Evolutionary conservation across 1,140 invertebrate genomes (phyloP), one percentile per base, ranked within the genome.

Genomic region (Macrobrachium nipponense): DNA sequence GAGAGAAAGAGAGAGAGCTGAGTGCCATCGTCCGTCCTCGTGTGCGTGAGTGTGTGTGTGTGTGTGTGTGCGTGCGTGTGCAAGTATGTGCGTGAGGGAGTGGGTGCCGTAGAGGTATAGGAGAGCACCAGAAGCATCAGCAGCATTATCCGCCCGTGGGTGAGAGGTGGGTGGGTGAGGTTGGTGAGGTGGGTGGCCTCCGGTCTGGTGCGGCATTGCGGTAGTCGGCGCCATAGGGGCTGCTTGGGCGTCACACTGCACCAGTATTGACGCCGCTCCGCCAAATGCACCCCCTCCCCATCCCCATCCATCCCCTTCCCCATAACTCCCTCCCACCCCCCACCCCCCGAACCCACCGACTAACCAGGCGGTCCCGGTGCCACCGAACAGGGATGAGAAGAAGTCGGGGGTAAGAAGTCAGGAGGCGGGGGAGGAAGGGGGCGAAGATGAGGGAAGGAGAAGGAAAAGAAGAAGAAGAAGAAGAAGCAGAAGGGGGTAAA

Each of bases 191-290:
- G 23, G 60, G 77, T 6, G 23, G 23, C 12, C 58, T 20, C 58
- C 11, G 77, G 60, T 23, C 5, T 14, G 77, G 77, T 27, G 23
- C 59, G 60, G 77, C 77, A 79, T 23, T 79, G 77, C 77, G 77
- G 77, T 60, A 79, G 36, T 62, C 60, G 77, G 77, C 77, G 60
- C 60, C 77, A 79, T 60, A 58, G 27, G 59, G 77, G 61, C 77
- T 79, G 77, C 77, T n/a, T 62, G 77, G 77, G 77, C 77, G 77
- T 79, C 77, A 64, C 75, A 77, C 77, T 79, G 77, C 77, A 79
- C 59, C 59, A 79, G 58, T 79, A 79, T 79, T 79, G 77, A 79
- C 60, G 77, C 77, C 60, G 23, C 77, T 36, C 77, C 77, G 75
- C 75, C 75, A 20, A 20, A 58, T 61, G 12, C 51, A 51, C 51